These are phyloP conservation scores for Syngnathus acus DNA, from an alignment of 2,797 vertebrate genomes.

Conservation along the genomic window DNA sequence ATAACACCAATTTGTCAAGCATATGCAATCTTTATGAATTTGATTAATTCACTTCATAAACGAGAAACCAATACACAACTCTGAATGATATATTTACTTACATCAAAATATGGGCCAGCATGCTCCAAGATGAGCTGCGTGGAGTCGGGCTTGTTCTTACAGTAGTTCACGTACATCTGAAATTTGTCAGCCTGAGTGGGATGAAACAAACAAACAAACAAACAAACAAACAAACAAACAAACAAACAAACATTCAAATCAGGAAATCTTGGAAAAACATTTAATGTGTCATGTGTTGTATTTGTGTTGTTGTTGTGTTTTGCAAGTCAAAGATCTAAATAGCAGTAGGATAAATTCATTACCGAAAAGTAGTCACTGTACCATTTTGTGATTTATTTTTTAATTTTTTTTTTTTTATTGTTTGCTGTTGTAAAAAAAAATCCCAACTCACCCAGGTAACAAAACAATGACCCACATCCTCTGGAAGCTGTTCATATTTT, in stretches of 20 bases:
- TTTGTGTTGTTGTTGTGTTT: too few relatives aligned
- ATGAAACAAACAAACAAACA: background rate
- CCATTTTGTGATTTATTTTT: too few relatives aligned
- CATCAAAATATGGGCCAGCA: constrained; percentile 94
- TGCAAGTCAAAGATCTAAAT: too few relatives aligned
- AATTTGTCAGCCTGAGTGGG: constrained; percentile 88
- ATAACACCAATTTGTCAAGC: background rate
- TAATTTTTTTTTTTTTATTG: background rate
- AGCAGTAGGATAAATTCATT: too few relatives aligned
- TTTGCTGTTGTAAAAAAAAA: background rate
- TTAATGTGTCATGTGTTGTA: too few relatives aligned
- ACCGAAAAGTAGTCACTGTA: background rate
- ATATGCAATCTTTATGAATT: background rate
- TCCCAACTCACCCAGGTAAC: constrained; percentile 88
- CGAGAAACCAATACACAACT: background rate
- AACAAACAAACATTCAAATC: background rate
- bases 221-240: too few relatives aligned
- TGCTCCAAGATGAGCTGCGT: constrained; percentile 96
- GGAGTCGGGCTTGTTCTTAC: constrained; percentile 98
- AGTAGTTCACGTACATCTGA: constrained; percentile 99
- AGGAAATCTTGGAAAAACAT: background rate
- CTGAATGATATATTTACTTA: constrained; percentile 58
- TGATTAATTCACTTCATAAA: background rate
- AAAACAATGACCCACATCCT: constrained; percentile 97
- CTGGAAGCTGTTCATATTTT: constrained; percentile 96